These are phyloP conservation scores for Bufo gargarizans DNA, from an alignment of 2,113 vertebrate genomes.

Conservation along the genomic window DNA sequence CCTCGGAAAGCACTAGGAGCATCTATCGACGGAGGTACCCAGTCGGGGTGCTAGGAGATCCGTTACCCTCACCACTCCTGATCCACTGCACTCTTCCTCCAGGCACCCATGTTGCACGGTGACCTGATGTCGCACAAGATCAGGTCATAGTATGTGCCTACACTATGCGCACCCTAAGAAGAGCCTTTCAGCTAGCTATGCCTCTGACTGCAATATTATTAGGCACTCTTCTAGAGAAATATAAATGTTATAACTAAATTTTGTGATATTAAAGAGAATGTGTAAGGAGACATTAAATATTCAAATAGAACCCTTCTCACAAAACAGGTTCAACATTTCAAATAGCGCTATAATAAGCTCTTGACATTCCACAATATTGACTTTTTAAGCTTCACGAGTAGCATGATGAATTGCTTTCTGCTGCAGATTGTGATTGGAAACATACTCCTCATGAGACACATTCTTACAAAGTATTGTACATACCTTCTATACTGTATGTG, in stretches of 20 bases:
- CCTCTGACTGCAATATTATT: background rate
- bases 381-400: slow-evolving; percentile 23
- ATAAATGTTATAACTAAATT: background rate
- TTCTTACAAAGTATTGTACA: too few relatives aligned
- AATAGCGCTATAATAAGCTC: slow-evolving; percentile 19
- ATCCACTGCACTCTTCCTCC: too few relatives aligned
- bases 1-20: too few relatives aligned
- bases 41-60: too few relatives aligned
- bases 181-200: too few relatives aligned
- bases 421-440: slow-evolving; percentile 29
- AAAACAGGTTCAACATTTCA: slow-evolving; percentile 49
- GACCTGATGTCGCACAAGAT: too few relatives aligned
- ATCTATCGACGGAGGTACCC: too few relatives aligned
- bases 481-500: too few relatives aligned
- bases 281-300: background rate
- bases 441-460: slow-evolving; percentile 22
- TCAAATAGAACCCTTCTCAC: background rate
- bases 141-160: too few relatives aligned
- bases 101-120: too few relatives aligned
- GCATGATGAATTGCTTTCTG: slow-evolving; percentile 48
- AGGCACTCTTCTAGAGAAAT: background rate
- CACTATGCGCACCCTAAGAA: too few relatives aligned
- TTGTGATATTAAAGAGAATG: background rate
- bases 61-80: too few relatives aligned
- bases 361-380: slow-evolving; percentile 54